Percentiles rank a stretch among this genome's conserved stretches.
phyloP scores from a whole-genome alignment of 2,888 invertebrate genomes.

The Abrostola triplasia region DNA sequence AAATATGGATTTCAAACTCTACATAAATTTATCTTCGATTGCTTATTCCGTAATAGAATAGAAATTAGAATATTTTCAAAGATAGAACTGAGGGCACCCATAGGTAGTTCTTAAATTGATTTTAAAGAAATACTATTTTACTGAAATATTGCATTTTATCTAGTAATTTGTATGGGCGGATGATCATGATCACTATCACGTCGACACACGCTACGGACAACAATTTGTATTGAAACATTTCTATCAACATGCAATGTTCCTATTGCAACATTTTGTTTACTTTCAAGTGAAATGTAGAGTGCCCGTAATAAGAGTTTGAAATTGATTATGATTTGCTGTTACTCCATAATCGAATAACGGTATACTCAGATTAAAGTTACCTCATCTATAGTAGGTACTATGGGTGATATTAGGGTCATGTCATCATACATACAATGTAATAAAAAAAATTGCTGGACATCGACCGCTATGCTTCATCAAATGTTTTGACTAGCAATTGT shows the following conservation, averaged over 20 bases:
- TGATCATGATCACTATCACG: conserved; percentile 41
- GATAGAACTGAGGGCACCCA: no score
- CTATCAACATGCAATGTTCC: conserved; percentile 31
- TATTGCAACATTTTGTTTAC: neutral
- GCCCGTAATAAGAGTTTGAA: neutral
- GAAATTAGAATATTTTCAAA: no score
- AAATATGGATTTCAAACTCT: no score
- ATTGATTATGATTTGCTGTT: neutral
- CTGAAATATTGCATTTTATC: conserved; percentile 16
- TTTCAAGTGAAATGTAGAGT: neutral
- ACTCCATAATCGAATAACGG: neutral
- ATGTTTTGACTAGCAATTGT: neutral
- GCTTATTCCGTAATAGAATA: neutral
- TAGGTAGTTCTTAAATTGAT: no score
- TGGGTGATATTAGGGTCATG: conserved; percentile 1
- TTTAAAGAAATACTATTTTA: neutral
- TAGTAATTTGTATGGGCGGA: conserved; percentile 29
- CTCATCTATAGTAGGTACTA: no score
- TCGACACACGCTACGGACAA: conserved; percentile 35
- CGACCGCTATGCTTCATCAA: neutral
- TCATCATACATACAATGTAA: neutral
- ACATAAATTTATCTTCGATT: neutral
- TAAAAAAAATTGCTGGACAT: neutral
- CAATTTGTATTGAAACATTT: conserved; percentile 21
- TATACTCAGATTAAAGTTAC: neutral